Base-by-base conservation (phyloP, 1,140 invertebrate species). In the Zaprionus camerounensis region DNA sequence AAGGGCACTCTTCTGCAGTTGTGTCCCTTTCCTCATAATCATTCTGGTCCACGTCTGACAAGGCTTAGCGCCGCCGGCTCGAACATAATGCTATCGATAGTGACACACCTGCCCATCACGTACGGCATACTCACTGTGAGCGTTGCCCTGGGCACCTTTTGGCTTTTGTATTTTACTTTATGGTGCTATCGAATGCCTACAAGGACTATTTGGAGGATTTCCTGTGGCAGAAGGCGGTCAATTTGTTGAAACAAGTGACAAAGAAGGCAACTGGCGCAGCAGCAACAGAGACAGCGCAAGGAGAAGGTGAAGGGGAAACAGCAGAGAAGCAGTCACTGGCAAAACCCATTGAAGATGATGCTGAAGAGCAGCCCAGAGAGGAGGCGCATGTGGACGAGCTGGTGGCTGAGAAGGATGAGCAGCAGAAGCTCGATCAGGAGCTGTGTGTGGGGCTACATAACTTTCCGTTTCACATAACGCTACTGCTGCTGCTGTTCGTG, bases 201-300 rank as follows among this genome's bases (percentile, higher is more conserved):
- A 96, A 96, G 91, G 95, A 96, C 88, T 96, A 95, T 81, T 85
- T 96, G 15, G 96, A 96, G 92, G 94, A 96, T 85, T 94, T 95
- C 41, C 91, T 95, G 5, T 95, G 94, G 86, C 94, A 93, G 75
- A 88, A 94, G 71, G 91, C 94, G 67, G 80, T 65, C 6, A 78
- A 75, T 63, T 71, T 91, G 17, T 31, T 91, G 38, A 56, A 81
- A 12, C 2, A 51, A 20, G 68, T 57, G n/a, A 44, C 31, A 3
- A 3, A 34, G 67, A 4, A 77, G 5, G 12, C 49, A 20, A 22
- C 20, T 20, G 22, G 11, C 20, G 5, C n/a, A 3, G 41, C 0
- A 46, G 69, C 61, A 44, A 5, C 20, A 13, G 20, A 20, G 36
- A 17, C 41, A 20, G 17, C 22, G 22, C 17, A 3, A 15, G 9